These are phyloP conservation scores for Lasiurus borealis DNA, from an alignment of 2,113 vertebrate genomes.

Conservation along the genomic window DNA sequence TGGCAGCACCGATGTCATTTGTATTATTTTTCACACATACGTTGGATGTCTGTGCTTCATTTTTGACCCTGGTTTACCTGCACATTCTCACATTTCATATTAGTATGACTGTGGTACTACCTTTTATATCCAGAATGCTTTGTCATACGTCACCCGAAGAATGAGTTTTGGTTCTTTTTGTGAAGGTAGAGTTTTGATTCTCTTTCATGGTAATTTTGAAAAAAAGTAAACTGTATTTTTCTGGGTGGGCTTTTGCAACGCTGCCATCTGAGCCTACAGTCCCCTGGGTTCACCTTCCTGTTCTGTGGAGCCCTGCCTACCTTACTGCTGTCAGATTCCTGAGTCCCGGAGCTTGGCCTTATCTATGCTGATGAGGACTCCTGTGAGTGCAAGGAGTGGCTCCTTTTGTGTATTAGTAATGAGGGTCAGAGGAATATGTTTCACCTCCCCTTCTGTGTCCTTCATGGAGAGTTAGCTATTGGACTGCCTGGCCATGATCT, in stretches of 20 bases:
- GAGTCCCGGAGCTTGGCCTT: neutral
- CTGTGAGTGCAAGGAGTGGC: neutral
- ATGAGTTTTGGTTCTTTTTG: neutral
- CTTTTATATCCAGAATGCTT: conserved; percentile 44
- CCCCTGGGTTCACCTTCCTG: neutral
- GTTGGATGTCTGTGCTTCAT: neutral
- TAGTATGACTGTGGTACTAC: neutral
- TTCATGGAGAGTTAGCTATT: neutral
- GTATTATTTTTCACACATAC: neutral
- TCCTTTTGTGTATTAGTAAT: neutral
- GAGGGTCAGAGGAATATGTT: neutral
- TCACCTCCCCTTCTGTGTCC: neutral
- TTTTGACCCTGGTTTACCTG: neutral
- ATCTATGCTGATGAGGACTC: neutral
- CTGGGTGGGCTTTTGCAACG: neutral
- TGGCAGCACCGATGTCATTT: neutral
- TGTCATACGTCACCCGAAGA: neutral
- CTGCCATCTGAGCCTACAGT: neutral
- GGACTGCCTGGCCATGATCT: neutral
- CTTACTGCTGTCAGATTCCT: neutral
- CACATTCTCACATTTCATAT: neutral
- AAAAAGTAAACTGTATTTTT: conserved; percentile 26
- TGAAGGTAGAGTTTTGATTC: too few relatives aligned
- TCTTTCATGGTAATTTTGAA: neutral
- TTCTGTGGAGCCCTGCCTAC: neutral